Evolutionary conservation across 2,888 invertebrate species (phyloP).

Genomic region (Holacanthella duospinosa): DNA sequence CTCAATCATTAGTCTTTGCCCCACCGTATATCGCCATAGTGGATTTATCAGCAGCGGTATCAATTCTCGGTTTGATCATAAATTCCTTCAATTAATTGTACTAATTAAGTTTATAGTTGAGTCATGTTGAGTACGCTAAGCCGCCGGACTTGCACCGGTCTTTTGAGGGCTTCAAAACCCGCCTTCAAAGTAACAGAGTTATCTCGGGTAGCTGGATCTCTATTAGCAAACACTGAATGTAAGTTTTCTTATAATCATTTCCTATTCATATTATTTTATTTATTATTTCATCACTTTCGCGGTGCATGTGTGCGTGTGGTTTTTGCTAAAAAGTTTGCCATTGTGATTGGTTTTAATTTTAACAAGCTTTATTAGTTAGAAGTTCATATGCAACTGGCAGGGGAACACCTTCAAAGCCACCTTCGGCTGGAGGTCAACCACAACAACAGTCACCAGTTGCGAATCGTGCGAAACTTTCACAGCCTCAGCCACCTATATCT

Average conservation of each 20-base stretch:
- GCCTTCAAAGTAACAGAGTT: slow-evolving; percentile 44
- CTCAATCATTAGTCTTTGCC: no score
- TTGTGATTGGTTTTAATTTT: no score
- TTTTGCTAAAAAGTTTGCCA: no score
- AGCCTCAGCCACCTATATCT: neutral
- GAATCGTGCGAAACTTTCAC: neutral
- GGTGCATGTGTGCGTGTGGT: no score
- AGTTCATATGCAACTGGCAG: no score
- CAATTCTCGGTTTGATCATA: neutral
- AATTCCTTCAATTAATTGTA: neutral
- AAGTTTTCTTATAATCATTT: slow-evolving; percentile 5
- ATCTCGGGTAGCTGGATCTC: slow-evolving; percentile 42
- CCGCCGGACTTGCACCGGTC: slow-evolving; percentile 47
- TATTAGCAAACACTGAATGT: neutral
- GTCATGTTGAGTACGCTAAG: slow-evolving; percentile 34
- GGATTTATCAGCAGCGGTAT: neutral
- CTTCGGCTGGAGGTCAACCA: no score
- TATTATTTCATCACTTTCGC: no score
- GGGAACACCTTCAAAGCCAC: no score
- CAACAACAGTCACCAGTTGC: neutral
- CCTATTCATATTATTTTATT: neutral
- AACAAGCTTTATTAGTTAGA: no score
- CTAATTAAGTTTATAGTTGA: neutral
- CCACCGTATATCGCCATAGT: slow-evolving; percentile 2
- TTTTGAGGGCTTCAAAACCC: slow-evolving; percentile 50